These are phyloP conservation scores for Alloplasta piceator DNA, from an alignment of 2,888 invertebrate species.

Conservation along the genomic window DNA sequence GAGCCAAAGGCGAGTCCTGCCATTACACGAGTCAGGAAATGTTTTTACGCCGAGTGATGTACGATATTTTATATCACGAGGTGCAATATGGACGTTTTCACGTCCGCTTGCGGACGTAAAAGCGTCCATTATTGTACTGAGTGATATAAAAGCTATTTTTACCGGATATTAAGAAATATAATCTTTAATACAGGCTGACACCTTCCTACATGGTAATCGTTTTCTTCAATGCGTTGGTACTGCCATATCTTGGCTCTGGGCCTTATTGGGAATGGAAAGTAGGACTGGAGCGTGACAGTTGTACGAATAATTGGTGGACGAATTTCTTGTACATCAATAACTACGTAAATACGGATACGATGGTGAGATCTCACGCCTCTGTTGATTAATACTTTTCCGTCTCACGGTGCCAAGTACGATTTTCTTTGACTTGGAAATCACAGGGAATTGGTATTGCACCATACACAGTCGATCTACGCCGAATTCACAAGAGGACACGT, in stretches of 20 bases:
- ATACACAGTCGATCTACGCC: too few species aligned
- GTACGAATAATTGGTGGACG: conserved; percentile 75
- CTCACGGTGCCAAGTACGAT: not conserved
- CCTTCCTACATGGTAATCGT: conserved; percentile 74
- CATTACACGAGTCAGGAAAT: too few species aligned
- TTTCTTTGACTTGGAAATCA: too few species aligned
- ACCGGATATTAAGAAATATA: not conserved
- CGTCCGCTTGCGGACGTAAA: too few species aligned
- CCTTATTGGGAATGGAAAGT: conserved; percentile 74
- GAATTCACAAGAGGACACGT: too few species aligned
- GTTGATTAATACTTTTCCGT: too few species aligned
- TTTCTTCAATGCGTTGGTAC: conserved; percentile 71
- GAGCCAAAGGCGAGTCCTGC: too few species aligned
- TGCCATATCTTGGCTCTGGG: conserved; percentile 74
- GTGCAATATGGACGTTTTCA: too few species aligned
- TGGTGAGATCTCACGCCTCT: conserved; percentile 62
- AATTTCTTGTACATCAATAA: conserved; percentile 78
- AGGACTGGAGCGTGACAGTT: conserved; percentile 69
- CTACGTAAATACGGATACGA: conserved; percentile 69
- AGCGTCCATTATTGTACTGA: too few species aligned
- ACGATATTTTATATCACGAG: too few species aligned
- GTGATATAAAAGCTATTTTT: not conserved
- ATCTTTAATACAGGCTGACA: conserved; percentile 69
- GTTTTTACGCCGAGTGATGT: too few species aligned
- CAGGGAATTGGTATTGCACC: too few species aligned